Percentiles rank a stretch among this genome's conserved stretches.
Evolutionary conservation across 2,888 invertebrate genomes (phyloP).

Genomic region (Chrysopilus asiliformis): DNA sequence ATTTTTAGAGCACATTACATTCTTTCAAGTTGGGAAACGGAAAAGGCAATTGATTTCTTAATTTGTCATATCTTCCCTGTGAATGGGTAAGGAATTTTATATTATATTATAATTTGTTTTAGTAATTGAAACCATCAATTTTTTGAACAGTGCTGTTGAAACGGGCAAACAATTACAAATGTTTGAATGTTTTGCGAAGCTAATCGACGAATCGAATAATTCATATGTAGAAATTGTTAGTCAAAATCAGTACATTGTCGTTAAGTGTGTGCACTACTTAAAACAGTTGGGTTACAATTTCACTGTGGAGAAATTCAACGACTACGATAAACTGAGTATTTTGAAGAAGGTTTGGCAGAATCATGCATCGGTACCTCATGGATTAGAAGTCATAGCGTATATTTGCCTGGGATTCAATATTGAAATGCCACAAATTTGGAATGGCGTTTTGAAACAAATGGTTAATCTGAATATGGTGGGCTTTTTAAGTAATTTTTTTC

Average conservation of each 20-base stretch:
- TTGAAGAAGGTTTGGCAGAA: slow-evolving; percentile 33
- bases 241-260: slow-evolving; percentile 29
- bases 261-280: slow-evolving; percentile 33
- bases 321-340: slow-evolving; percentile 32
- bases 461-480: slow-evolving; percentile 31
- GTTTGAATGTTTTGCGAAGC: slow-evolving; percentile 33
- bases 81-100: slow-evolving; percentile 24
- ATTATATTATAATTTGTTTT: no score
- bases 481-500: neutral
- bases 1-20: slow-evolving; percentile 31
- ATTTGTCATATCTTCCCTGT: slow-evolving; percentile 28
- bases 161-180: slow-evolving; percentile 31
- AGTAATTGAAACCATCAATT: neutral
- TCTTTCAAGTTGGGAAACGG: slow-evolving; percentile 30
- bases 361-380: slow-evolving; percentile 27
- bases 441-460: slow-evolving; percentile 35
- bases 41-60: slow-evolving; percentile 28
- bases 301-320: slow-evolving; percentile 30
- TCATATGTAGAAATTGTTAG: slow-evolving; percentile 26
- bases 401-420: slow-evolving; percentile 34
- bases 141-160: slow-evolving; percentile 16
- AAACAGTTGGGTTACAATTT: slow-evolving; percentile 33
- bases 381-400: slow-evolving; percentile 29
- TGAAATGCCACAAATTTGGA: slow-evolving; percentile 32
- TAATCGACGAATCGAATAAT: slow-evolving; percentile 24